Evolutionary conservation across 2,113 vertebrate species (phyloP).

Genomic region (Brachyhypopomus gauderio): DNA sequence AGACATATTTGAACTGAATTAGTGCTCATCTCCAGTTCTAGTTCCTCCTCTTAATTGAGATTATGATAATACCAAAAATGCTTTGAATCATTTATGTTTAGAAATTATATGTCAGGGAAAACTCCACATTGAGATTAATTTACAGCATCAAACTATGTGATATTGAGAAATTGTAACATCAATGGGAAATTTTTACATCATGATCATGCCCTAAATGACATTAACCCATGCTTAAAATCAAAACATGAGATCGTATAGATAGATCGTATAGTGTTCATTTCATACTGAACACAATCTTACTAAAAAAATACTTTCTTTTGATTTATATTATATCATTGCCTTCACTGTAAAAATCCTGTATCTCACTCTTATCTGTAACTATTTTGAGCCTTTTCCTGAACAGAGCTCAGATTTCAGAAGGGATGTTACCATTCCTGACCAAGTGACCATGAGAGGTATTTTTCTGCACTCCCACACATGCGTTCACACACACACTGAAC

Average conservation of each 20-base stretch:
- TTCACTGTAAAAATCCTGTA: not conserved
- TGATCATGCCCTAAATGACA: not conserved
- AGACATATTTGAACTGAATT: conserved; percentile 27
- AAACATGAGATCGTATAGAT: no score
- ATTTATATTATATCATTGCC: not conserved
- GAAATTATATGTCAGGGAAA: not conserved
- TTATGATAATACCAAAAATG: not conserved
- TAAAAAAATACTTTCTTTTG: not conserved
- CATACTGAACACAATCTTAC: no score
- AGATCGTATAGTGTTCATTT: no score
- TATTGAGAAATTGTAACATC: not conserved
- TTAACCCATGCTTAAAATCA: no score
- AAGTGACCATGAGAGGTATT: conserved; percentile 64
- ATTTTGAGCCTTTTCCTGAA: not conserved
- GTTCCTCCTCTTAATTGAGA: conserved; percentile 30
- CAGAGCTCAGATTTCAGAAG: conserved; percentile 47
- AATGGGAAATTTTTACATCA: not conserved
- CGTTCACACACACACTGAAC: not conserved
- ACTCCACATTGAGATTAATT: not conserved
- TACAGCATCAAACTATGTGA: not conserved
- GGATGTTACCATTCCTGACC: conserved; percentile 10
- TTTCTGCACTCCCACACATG: conserved; percentile 59
- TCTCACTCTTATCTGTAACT: not conserved
- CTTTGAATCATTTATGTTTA: not conserved
- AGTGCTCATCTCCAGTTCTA: conserved; percentile 20